phyloP scores from a whole-genome alignment of 2,113 vertebrate genomes.

The Smithornis capensis region DNA sequence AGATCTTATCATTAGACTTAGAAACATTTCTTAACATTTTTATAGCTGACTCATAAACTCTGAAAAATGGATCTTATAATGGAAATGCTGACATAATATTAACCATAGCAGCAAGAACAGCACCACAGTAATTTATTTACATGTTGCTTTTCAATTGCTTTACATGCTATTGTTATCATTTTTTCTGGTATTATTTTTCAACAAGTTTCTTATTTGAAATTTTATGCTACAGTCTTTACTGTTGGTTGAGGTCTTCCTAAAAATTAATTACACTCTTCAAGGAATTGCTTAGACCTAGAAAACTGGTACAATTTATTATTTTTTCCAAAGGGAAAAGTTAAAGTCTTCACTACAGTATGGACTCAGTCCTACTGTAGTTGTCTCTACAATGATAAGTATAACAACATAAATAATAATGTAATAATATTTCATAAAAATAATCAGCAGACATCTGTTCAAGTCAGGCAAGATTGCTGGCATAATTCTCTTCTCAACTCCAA shows the following conservation, averaged over 20 bases:
- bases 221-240: slow-evolving; percentile 48
- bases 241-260: slow-evolving; percentile 38
- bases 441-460: neutral
- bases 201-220: slow-evolving; percentile 49
- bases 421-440: slow-evolving; percentile 23
- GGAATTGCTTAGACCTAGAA: slow-evolving; percentile 50
- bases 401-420: slow-evolving; percentile 17
- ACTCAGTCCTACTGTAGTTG: neutral
- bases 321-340: slow-evolving; percentile 33
- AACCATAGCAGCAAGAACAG: slow-evolving; percentile 30
- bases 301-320: slow-evolving; percentile 50
- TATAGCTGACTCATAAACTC: slow-evolving; percentile 28
- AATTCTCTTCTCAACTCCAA: slow-evolving; percentile 1
- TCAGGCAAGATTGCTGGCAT: neutral
- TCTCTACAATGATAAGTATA: neutral
- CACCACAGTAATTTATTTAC: slow-evolving; percentile 50
- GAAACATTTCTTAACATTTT: neutral
- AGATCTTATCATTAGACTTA: neutral
- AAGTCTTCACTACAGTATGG: neutral
- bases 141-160: slow-evolving; percentile 59
- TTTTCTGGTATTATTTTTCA: slow-evolving; percentile 68
- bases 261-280: slow-evolving; percentile 63
- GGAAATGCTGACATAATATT: slow-evolving; percentile 59
- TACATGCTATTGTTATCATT: slow-evolving; percentile 58
- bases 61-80: slow-evolving; percentile 40